Evolutionary conservation across 2,797 vertebrate genomes (phyloP).

Genomic region (Sebastes steindachneri): DNA sequence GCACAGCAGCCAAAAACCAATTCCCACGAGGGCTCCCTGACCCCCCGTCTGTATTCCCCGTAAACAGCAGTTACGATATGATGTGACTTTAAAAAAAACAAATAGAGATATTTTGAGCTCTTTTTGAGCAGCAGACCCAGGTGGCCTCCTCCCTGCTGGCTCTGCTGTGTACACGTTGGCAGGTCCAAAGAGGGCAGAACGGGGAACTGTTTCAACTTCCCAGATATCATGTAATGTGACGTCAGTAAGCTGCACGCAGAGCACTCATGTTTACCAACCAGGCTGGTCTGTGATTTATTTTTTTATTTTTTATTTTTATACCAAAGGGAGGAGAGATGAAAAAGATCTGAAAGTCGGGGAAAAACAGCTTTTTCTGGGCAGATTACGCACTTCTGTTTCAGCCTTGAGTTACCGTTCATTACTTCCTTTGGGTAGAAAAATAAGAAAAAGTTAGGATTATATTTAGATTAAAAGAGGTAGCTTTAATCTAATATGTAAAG

Average conservation of each 20-base stretch:
- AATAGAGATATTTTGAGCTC: background rate
- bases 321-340: conserved; percentile 28
- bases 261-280: conserved; percentile 33
- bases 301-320: background rate
- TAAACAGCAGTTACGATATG: background rate
- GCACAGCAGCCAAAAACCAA: conserved; percentile 20
- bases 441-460: background rate
- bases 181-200: conserved; percentile 8
- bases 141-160: background rate
- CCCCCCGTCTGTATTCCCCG: conserved; percentile 15
- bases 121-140: background rate
- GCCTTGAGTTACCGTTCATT: background rate
- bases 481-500: background rate
- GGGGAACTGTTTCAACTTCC: conserved; percentile 25
- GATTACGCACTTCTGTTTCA: conserved; percentile 3
- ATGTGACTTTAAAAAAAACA: background rate
- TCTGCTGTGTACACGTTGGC: conserved; percentile 19
- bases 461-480: background rate
- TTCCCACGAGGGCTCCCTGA: conserved; percentile 20
- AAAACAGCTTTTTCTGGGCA: conserved; percentile 2
- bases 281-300: background rate
- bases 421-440: background rate
- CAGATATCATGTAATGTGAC: conserved; percentile 32
- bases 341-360: background rate
- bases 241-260: conserved; percentile 21